These are phyloP conservation scores for Aurelia sp. DNA, from an alignment of 30 jellyfish, hydroid and myxozoan genomes.

Conservation along the genomic window DNA sequence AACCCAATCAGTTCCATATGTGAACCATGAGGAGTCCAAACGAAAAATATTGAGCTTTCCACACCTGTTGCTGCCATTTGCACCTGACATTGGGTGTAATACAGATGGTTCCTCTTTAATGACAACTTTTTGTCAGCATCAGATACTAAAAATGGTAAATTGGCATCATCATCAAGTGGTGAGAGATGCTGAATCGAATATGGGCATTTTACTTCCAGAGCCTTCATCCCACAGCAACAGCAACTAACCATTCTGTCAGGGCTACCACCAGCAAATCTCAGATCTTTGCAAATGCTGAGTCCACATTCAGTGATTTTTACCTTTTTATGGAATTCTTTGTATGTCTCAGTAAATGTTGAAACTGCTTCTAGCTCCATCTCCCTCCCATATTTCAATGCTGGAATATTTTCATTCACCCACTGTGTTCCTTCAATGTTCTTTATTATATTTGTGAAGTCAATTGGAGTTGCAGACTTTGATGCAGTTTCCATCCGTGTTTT, in stretches of 20 bases:
- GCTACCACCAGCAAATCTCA: slow-evolving; percentile 69
- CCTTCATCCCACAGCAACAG: slow-evolving; percentile 47
- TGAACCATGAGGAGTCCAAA: slow-evolving; percentile 14
- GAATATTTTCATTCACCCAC: slow-evolving; percentile 58
- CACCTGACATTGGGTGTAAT: slow-evolving; percentile 54
- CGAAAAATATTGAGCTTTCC: slow-evolving; percentile 30
- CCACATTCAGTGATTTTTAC: slow-evolving; percentile 28
- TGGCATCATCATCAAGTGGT: not conserved
- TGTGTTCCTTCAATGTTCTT: slow-evolving; percentile 25
- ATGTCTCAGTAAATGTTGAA: not conserved
- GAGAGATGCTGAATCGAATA: slow-evolving; percentile 4
- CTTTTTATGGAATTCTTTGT: not conserved
- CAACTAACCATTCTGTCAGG: slow-evolving; percentile 68
- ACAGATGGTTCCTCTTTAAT: slow-evolving; percentile 7
- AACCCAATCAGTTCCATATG: not conserved
- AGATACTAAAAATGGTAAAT: not conserved
- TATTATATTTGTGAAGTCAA: slow-evolving; percentile 15
- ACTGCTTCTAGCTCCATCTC: slow-evolving; percentile 35
- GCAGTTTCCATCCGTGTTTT: slow-evolving; percentile 45
- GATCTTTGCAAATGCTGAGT: slow-evolving; percentile 9
- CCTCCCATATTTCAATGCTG: slow-evolving; percentile 73
- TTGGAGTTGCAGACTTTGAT: not conserved
- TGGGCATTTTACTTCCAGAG: slow-evolving; percentile 79
- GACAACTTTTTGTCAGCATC: not conserved
- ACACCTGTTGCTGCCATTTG: slow-evolving; percentile 35